Percentiles rank a stretch among this genome's conserved stretches.
Evolutionary conservation across 2,888 invertebrate genomes (phyloP).

Genomic region (Heliothis peltigera): DNA sequence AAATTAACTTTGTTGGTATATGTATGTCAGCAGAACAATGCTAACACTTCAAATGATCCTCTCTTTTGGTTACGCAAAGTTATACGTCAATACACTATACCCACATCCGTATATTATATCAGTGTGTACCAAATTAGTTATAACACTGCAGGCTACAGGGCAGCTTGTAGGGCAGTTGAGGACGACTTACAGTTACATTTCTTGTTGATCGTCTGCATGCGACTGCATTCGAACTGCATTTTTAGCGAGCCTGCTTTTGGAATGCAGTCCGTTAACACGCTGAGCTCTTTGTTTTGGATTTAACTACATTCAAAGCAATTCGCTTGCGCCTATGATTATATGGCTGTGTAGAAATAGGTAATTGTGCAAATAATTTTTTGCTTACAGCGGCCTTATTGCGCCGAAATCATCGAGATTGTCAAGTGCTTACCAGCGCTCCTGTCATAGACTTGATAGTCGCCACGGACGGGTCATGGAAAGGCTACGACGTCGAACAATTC

Average conservation of each 20-base stretch:
- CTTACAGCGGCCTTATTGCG: constrained; percentile 75
- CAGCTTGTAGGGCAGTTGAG: neutral
- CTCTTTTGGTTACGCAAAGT: neutral
- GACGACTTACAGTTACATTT: constrained; percentile 34
- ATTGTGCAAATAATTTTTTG: neutral
- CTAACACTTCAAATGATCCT: neutral
- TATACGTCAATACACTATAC: neutral
- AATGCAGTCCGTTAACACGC: constrained; percentile 22
- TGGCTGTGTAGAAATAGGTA: neutral
- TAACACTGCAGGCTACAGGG: neutral
- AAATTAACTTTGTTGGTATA: too few species aligned
- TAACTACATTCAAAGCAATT: neutral
- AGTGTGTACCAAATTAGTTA: neutral
- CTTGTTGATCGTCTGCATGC: constrained; percentile 18
- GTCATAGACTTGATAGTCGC: constrained; percentile 89
- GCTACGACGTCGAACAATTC: constrained; percentile 89
- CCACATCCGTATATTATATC: neutral
- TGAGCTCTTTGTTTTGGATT: constrained; percentile 5
- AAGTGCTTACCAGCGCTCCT: constrained; percentile 74
- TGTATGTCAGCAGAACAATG: neutral
- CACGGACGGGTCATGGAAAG: constrained; percentile 90
- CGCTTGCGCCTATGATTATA: too few species aligned
- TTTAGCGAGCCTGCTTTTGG: constrained; percentile 5
- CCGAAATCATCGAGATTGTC: constrained; percentile 77
- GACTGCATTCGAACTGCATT: constrained; percentile 22